These are phyloP conservation scores for Elysia crispata DNA, from an alignment of 2,888 invertebrate species.

Conservation along the genomic window DNA sequence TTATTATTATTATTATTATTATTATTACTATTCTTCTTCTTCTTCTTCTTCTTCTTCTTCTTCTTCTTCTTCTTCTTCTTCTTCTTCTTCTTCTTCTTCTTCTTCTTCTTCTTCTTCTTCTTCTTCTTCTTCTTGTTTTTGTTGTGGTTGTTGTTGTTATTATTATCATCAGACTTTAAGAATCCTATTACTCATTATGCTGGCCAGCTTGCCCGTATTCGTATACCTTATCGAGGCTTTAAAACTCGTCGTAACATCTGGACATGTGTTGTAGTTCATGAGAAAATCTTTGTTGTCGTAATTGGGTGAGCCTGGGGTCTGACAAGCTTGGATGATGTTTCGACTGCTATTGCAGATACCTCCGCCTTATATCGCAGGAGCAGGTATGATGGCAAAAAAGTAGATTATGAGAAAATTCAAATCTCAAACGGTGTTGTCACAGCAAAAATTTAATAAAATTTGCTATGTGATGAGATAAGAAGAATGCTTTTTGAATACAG, in stretches of 20 bases:
- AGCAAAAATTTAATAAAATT: too few species aligned
- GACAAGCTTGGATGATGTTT: slow-evolving; percentile 42
- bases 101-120: not conserved
- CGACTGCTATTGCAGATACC: slow-evolving; percentile 43
- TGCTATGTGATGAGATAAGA: too few species aligned
- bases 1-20: slow-evolving; percentile 5
- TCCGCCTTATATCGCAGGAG: slow-evolving; percentile 18
- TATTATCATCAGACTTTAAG: too few species aligned
- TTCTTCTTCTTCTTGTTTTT: too few species aligned
- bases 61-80: not conserved
- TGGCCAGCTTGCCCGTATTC: not conserved
- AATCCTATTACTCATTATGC: too few species aligned
- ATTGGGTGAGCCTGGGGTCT: slow-evolving; percentile 43
- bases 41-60: not conserved
- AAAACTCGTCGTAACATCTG: slow-evolving; percentile 35
- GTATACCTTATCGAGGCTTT: slow-evolving; percentile 23
- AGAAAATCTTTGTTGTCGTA: slow-evolving; percentile 47
- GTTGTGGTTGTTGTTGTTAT: too few species aligned
- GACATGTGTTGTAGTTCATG: slow-evolving; percentile 39
- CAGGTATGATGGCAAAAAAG: too few species aligned
- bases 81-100: slow-evolving; percentile 19
- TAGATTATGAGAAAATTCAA: too few species aligned
- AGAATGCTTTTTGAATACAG: too few species aligned
- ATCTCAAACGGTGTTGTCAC: too few species aligned
- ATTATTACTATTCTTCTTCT: too few species aligned